A percentile compares a stretch with the other conserved stretches of the same genome.
phyloP scores from a whole-genome alignment of 1,140 invertebrate genomes.

The Drosophila subpulchrella region DNA sequence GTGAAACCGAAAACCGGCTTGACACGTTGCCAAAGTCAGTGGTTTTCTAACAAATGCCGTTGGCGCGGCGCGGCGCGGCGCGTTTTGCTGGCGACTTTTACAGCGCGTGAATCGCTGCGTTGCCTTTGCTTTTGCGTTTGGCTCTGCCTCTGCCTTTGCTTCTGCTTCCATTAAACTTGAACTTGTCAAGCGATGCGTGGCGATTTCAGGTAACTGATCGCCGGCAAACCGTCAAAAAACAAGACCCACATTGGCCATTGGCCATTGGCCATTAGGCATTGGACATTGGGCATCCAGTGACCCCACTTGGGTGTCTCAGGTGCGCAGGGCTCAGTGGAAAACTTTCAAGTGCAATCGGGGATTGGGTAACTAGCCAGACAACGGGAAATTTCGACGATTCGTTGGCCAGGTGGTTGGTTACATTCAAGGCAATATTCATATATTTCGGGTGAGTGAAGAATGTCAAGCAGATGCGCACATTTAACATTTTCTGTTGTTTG shows the following conservation, averaged over 20 bases:
- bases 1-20: slow-evolving; percentile 60
- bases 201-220: slow-evolving; percentile 40
- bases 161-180: slow-evolving; percentile 66
- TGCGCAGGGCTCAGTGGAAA: slow-evolving; percentile 62
- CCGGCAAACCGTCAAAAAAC: not conserved
- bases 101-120: slow-evolving; percentile 35
- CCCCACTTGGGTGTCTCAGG: slow-evolving; percentile 36
- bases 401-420: slow-evolving; percentile 26
- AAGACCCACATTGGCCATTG: not conserved
- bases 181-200: slow-evolving; percentile 70
- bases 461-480: no score
- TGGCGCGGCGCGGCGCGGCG: slow-evolving; percentile 3
- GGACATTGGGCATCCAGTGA: slow-evolving; percentile 15
- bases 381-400: slow-evolving; percentile 33
- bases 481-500: not conserved
- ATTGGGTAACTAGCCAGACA: not conserved
- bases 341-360: slow-evolving; percentile 66
- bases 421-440: not conserved
- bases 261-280: not conserved
- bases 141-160: not conserved
- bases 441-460: not conserved
- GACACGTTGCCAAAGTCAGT: slow-evolving; percentile 76
- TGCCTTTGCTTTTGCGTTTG: not conserved
- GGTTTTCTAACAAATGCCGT: slow-evolving; percentile 56
- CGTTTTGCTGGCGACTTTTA: slow-evolving; percentile 52